Evolutionary conservation across 1,140 invertebrate species (phyloP).

Genomic region (Halesus radiatus): DNA sequence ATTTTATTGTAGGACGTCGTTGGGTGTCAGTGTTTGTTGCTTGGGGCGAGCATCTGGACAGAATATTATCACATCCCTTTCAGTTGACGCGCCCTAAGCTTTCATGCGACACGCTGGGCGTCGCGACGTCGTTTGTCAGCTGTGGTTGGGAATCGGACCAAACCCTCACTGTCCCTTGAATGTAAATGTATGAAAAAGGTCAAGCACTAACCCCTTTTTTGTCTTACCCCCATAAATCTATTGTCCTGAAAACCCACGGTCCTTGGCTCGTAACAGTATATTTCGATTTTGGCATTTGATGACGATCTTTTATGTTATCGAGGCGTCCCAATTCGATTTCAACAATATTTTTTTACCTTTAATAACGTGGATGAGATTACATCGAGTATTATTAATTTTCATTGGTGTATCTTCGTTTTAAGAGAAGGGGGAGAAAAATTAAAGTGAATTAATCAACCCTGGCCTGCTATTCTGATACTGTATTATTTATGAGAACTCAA

Average conservation of each 20-base stretch:
- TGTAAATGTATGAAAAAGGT: constrained; percentile 20
- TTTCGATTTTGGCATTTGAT: not conserved
- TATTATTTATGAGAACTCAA: no score
- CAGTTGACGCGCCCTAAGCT: constrained; percentile 4
- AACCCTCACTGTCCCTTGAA: constrained; percentile 13
- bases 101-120: not conserved
- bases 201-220: constrained; percentile 18
- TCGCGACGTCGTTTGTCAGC: constrained; percentile 7
- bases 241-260: not conserved
- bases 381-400: no score
- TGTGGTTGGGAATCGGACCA: constrained; percentile 13
- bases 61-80: constrained; percentile 19
- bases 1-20: no score
- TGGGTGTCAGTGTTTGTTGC: not conserved
- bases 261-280: constrained; percentile 2
- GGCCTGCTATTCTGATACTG: no score
- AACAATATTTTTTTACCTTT: no score
- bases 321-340: no score
- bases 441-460: no score
- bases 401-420: no score
- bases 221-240: constrained; percentile 21
- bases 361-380: no score
- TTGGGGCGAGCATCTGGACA: not conserved
- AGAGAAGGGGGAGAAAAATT: no score
- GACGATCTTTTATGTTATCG: not conserved